Evolutionary conservation across 2,113 vertebrate genomes (phyloP).

Genomic region (Sturnus vulgaris): DNA sequence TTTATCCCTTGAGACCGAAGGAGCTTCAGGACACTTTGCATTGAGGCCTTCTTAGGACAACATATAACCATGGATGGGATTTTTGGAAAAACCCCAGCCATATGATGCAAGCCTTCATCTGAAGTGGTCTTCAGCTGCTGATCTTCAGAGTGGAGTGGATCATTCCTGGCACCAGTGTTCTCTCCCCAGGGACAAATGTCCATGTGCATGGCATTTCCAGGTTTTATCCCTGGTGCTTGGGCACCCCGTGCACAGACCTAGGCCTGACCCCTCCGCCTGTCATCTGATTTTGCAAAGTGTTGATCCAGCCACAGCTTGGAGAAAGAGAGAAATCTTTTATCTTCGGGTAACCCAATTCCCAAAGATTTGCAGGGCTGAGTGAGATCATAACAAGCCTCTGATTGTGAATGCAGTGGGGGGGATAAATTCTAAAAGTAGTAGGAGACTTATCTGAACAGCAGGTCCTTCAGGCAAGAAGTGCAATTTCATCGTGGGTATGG

Average conservation of each 20-base stretch:
- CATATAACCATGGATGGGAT: neutral
- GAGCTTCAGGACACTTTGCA: neutral
- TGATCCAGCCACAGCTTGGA: constrained; percentile 23
- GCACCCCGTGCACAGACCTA: neutral
- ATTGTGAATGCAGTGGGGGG: neutral
- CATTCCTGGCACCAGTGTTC: neutral
- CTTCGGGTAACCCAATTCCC: constrained; percentile 27
- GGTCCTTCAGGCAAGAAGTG: neutral
- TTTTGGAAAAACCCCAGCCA: neutral
- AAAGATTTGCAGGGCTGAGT: constrained; percentile 5
- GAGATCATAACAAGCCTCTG: neutral
- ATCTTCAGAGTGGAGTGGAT: neutral
- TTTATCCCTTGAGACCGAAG: neutral
- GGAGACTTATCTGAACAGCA: neutral
- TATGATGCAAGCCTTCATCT: neutral
- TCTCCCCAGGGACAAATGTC: neutral
- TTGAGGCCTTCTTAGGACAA: rapidly evolving
- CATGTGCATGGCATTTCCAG: neutral
- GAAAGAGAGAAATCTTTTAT: constrained; percentile 35
- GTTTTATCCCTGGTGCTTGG: neutral
- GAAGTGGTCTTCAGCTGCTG: neutral
- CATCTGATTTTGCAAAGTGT: constrained; percentile 30
- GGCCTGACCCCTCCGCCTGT: constrained; percentile 8
- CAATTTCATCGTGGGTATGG: neutral
- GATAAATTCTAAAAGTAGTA: constrained; percentile 37